These are phyloP conservation scores for Pristionchus mayeri DNA, from an alignment of 2,888 invertebrate genomes.

Conservation along the genomic window DNA sequence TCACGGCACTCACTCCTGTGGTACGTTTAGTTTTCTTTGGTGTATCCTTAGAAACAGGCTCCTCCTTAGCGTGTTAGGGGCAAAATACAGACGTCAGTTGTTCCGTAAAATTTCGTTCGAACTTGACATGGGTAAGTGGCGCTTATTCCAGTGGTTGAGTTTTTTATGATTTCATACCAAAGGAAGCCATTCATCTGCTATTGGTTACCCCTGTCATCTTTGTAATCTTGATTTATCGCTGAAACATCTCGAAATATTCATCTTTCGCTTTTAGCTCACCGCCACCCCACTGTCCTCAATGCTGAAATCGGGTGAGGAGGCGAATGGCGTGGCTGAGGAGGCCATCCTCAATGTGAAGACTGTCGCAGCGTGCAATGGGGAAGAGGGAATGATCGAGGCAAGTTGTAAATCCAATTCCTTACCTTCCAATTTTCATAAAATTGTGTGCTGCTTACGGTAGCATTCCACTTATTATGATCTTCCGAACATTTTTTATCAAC, in stretches of 20 bases:
- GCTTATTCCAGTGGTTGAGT: too few relatives aligned
- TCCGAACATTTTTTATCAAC: background rate
- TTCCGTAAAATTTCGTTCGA: too few relatives aligned
- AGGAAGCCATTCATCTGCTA: too few relatives aligned
- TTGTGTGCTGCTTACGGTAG: background rate
- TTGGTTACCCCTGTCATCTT: too few relatives aligned
- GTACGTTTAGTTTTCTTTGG: too few relatives aligned
- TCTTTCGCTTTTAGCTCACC: background rate
- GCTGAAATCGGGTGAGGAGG: background rate
- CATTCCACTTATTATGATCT: background rate
- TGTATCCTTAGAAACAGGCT: too few relatives aligned
- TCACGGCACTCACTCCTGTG: background rate
- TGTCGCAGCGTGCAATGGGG: slow-evolving; percentile 23
- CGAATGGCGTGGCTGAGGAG: slow-evolving; percentile 42
- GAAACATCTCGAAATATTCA: too few relatives aligned
- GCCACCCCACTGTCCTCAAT: background rate
- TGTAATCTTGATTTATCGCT: too few relatives aligned
- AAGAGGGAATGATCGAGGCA: background rate
- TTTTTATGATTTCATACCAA: too few relatives aligned
- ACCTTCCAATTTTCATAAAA: background rate
- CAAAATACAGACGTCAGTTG: too few relatives aligned
- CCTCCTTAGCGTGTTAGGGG: too few relatives aligned
- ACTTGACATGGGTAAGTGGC: too few relatives aligned
- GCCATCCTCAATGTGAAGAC: slow-evolving; percentile 44
- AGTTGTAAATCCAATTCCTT: background rate